Evolutionary conservation across 2,113 vertebrate species (phyloP).

Genomic region (Speoplatyrhinus poulsoni): DNA sequence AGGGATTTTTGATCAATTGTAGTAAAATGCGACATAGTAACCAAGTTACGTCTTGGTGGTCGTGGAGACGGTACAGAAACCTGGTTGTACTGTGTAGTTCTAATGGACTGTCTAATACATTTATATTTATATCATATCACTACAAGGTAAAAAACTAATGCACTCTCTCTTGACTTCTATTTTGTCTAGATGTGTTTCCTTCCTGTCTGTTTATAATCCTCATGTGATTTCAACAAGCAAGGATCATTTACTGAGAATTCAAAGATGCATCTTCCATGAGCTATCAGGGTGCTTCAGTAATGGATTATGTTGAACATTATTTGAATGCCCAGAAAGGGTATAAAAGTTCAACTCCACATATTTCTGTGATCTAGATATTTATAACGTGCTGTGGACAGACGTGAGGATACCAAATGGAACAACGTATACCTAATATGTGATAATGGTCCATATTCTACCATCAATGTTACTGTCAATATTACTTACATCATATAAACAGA

Average conservation of each 20-base stretch:
- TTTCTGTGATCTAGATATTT: neutral
- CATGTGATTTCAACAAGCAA: slow-evolving; percentile 45
- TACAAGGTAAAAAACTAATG: slow-evolving; percentile 38
- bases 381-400: neutral
- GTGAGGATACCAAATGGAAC: neutral
- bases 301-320: slow-evolving; percentile 35
- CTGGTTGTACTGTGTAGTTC: no score
- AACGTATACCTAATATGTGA: slow-evolving; percentile 25
- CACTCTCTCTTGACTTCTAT: slow-evolving; percentile 17
- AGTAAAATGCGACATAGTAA: no score
- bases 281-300: slow-evolving; percentile 17
- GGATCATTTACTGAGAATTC: slow-evolving; percentile 38
- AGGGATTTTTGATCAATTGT: no score
- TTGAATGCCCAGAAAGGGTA: slow-evolving; percentile 38
- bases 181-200: slow-evolving; percentile 50
- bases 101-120: no score
- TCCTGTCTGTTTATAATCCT: slow-evolving; percentile 52
- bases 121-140: neutral
- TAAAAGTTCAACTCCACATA: slow-evolving; percentile 12
- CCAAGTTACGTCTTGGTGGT: no score
- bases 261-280: neutral
- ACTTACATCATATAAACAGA: no score
- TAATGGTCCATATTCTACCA: neutral
- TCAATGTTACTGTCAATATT: no score
- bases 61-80: no score